phyloP scores from a whole-genome alignment of 2,797 vertebrate genomes.

The Gallinago solitaria region DNA sequence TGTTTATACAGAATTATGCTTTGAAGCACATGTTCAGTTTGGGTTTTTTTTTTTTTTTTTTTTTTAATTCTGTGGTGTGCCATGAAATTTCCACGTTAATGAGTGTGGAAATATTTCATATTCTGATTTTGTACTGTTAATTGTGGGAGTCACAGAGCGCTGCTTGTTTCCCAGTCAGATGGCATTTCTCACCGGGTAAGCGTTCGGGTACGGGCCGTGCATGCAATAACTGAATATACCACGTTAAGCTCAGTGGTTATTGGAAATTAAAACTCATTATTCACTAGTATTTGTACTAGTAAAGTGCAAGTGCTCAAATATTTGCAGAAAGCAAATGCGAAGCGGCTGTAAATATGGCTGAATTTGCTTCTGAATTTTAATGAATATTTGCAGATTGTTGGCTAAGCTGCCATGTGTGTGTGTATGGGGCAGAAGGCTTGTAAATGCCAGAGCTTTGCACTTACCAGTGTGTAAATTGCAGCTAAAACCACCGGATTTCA shows the following conservation, averaged over 20 bases:
- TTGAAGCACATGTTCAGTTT: neutral
- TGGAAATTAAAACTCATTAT: neutral
- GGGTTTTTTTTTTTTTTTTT: neutral
- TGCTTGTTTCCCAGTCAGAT: neutral
- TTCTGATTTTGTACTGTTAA: neutral
- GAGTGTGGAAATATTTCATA: neutral
- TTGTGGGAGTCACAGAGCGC: neutral
- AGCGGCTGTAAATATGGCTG: neutral
- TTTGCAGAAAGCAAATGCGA: neutral
- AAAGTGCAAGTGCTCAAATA: constrained; percentile 32
- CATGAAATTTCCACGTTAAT: neutral
- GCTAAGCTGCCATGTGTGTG: neutral
- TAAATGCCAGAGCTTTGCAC: neutral
- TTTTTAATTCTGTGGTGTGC: neutral
- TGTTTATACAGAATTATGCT: neutral
- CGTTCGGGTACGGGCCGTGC: accelerated
- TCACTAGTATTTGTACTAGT: neutral
- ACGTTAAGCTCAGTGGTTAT: neutral
- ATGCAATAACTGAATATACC: neutral
- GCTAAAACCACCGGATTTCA: neutral
- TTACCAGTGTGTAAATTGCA: neutral
- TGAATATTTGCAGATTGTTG: neutral
- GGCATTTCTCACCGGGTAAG: accelerated
- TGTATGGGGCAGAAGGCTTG: neutral
- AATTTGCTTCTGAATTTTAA: neutral